Conservation (phyloP, 2,797 vertebrate species). For the Sebastes steindachneri region DNA sequence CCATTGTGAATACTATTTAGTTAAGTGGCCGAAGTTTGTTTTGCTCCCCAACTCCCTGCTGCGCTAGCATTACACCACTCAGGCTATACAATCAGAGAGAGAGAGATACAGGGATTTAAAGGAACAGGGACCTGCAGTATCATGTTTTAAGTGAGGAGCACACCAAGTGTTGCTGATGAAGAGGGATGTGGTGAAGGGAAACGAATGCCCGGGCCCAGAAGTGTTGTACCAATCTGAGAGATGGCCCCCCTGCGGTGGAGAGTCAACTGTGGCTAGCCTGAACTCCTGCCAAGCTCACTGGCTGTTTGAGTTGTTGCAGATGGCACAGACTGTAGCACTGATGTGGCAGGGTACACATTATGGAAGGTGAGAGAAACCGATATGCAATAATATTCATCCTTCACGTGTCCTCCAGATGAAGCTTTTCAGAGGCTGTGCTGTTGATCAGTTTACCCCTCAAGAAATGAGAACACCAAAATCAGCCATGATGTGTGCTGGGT, state of each 20-base stretch:
- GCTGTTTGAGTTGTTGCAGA: slow-evolving; percentile 60
- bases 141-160: slow-evolving; percentile 31
- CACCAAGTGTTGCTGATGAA: slow-evolving; percentile 60
- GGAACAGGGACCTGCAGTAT: slow-evolving; percentile 21
- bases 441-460: slow-evolving; percentile 1
- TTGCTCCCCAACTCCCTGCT: slow-evolving; percentile 68
- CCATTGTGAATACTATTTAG: slow-evolving; percentile 71
- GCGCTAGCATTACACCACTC: slow-evolving; percentile 49
- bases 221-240: slow-evolving; percentile 44
- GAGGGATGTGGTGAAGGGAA: slow-evolving; percentile 58
- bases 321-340: slow-evolving; percentile 34
- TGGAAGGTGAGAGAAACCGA: background rate
- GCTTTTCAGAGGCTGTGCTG: background rate
- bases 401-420: background rate
- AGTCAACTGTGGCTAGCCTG: slow-evolving; percentile 42
- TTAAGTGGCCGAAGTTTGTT: slow-evolving; percentile 70
- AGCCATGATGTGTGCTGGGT: background rate
- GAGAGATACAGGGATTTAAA: slow-evolving; percentile 23
- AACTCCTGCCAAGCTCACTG: slow-evolving; percentile 49
- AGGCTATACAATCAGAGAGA: slow-evolving; percentile 29
- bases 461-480: background rate
- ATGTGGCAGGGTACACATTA: slow-evolving; percentile 28
- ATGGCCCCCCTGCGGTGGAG: slow-evolving; percentile 13
- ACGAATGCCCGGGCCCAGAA: slow-evolving; percentile 47
- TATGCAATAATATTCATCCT: background rate